phyloP scores from a whole-genome alignment of 1,140 invertebrate species.

The Lordiphosa stackelbergi region DNA sequence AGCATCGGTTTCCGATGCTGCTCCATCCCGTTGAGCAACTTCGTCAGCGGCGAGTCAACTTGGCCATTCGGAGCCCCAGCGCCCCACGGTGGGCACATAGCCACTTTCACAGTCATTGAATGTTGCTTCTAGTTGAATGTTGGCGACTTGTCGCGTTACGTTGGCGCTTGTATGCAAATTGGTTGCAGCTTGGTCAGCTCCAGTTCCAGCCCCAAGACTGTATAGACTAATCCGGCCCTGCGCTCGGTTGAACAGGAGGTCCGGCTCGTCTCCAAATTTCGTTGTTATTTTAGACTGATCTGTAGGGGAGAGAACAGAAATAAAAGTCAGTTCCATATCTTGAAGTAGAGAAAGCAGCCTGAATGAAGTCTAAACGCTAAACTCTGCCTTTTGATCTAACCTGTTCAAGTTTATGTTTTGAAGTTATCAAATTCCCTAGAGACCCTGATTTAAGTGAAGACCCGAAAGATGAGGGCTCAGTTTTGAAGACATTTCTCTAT shows the following conservation, averaged over 20 bases:
- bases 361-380: no score
- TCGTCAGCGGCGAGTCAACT: conserved; percentile 88
- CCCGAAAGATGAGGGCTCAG: no score
- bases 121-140: conserved; percentile 75
- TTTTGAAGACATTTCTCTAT: no score
- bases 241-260: conserved; percentile 78
- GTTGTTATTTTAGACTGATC: conserved; percentile 83
- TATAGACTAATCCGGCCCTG: conserved; percentile 78
- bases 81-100: conserved; percentile 86
- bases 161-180: conserved; percentile 48
- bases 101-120: conserved; percentile 79
- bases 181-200: conserved; percentile 51
- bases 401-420: no score
- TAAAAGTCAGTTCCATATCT: neutral
- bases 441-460: neutral
- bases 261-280: conserved; percentile 79
- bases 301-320: conserved; percentile 38
- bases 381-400: no score
- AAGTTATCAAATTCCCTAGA: neutral
- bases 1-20: conserved; percentile 10
- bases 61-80: conserved; percentile 93
- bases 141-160: conserved; percentile 67
- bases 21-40: conserved; percentile 47
- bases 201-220: conserved; percentile 75
- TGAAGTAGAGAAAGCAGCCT: neutral